phyloP scores from a whole-genome alignment of 2,113 vertebrate species.

The Lasiurus borealis region DNA sequence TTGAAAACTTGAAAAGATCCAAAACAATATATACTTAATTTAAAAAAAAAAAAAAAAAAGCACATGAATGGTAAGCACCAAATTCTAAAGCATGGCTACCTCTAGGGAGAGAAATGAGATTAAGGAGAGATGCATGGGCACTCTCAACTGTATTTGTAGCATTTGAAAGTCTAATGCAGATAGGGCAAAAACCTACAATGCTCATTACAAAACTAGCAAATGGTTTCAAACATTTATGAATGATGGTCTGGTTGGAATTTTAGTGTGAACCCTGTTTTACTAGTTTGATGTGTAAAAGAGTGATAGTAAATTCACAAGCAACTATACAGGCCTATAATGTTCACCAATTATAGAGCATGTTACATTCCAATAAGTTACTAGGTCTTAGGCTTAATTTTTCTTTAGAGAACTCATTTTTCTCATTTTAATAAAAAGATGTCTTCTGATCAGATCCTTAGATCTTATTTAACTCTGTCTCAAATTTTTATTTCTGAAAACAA shows the following conservation, averaged over 20 bases:
- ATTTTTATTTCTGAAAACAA: constrained; percentile 64
- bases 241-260: background rate
- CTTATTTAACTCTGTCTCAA: background rate
- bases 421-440: background rate
- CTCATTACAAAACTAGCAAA: background rate
- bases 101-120: background rate
- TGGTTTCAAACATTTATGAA: background rate
- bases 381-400: background rate
- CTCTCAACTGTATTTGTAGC: background rate
- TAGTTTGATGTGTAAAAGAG: background rate
- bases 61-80: background rate
- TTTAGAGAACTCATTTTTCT: constrained; percentile 45
- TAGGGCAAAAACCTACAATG: background rate
- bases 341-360: background rate
- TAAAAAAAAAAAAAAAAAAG: background rate
- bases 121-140: background rate
- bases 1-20: background rate
- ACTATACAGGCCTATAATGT: background rate
- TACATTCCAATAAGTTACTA: too few species aligned
- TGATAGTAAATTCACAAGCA: background rate
- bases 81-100: background rate
- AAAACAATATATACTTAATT: background rate
- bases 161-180: background rate
- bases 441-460: background rate
- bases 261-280: background rate